Evolutionary conservation across 2,888 invertebrate genomes (phyloP), one percentile per base, ranked within the genome.

Genomic region (Hypomecis atomaria): DNA sequence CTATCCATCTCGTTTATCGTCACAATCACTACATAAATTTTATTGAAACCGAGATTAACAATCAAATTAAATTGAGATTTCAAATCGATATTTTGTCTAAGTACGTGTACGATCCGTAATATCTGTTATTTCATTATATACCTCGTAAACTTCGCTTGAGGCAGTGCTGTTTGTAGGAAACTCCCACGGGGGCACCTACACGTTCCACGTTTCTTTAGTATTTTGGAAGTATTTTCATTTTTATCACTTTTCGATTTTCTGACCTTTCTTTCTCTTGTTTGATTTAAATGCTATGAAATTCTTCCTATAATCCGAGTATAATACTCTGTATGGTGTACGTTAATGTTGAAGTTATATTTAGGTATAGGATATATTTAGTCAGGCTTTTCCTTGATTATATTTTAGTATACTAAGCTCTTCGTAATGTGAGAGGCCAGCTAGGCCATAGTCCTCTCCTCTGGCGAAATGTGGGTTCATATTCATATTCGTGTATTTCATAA

Each of bases 171-270:
- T 13, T 43, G 6, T 49, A 38, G 49, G 49, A 50, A 36, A 62
- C 69, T 59, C 66, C 69, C 71, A 69, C 69, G 36, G 62, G 67
- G 65, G 63, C 67, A 45, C 67, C 71, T 67, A 71, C 71, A 65
- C 65, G 53, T 53, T 59, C 54, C 61, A 50, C 53, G 62, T 50
- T 62, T 54, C 50, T 69, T 62, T 62, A 63, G 65, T 61, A 50
- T 60, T 57, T 57, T 55, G 36, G n/a, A 10, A 44, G 6, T n/a
- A 7, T 48, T 50, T 50, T 11, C 13, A 47, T 45, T 38, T 40
- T 6, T 60, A 13, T 59, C 45, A 52, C 42, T 42, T 36, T 61
- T 55, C 40, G 40, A 5, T n/a, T 8, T 38, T 45, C 10, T 60
- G 52, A 40, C 34, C 13, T 60, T 54, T 54, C 23, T 23, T 23